Evolutionary conservation across 2,888 invertebrate species (phyloP), one percentile per base, ranked within the genome.

Genomic region (Cephus rjabovi): DNA sequence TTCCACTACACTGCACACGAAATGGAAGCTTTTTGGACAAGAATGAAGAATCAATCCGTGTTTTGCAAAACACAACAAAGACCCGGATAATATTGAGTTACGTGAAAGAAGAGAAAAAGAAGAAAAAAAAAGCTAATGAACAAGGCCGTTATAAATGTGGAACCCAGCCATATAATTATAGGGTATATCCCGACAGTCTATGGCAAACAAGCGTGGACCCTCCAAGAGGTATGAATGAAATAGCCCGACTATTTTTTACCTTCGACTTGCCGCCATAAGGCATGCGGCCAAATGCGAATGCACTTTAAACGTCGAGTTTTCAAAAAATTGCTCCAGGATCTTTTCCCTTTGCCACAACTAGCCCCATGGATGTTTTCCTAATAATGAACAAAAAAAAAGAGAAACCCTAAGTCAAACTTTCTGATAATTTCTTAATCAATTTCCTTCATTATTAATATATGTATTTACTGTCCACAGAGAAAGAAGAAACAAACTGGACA

Each of bases 101-200:
- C 81, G 77, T 40, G 40, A 40, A 40, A 40, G 40, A 40, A 40
- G 40, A 40, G 40, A 40, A 40, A 81, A 81, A 81, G 76, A 79
- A 35, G 35, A 35, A 35, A 81, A 73, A 73, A 80, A 78, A 75
- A 80, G 77, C 78, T 80, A 81, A 83, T 83, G 81, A 83, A 83
- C 82, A 81, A 83, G 84, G 78, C 86, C 83, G 84, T 85, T 86
- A 83, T 83, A 83, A 85, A 86, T 83, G 85, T 85, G 84, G 83
- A 83, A 83, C 81, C 81, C 77, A 76, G 81, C 77, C 81, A 81
- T 80, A 83, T 82, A 81, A 86, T 83, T 81, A 81, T 76, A 70
- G 78, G 82, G 80, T 81, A 68, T 73, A 75, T 33, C 70, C 31
- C 33, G 33, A 33, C 70, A 30, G 70, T 33, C 70, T 70, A 70